Base-by-base conservation (phyloP, 2,888 invertebrate genomes). In the Drosophila quasianomalipes region DNA sequence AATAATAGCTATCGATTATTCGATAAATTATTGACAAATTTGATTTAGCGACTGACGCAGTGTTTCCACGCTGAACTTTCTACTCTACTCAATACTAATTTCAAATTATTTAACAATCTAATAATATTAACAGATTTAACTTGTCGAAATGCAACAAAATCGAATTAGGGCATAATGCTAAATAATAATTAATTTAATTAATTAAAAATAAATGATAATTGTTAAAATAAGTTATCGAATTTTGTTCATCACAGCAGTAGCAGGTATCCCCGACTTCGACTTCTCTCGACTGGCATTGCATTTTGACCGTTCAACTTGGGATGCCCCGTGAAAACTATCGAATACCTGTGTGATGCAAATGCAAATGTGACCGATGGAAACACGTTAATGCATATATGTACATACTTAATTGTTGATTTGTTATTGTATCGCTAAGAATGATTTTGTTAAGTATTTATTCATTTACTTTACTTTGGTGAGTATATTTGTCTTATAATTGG, bases 1-100 rank as follows among this genome's bases (percentile, higher is more conserved):
- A 76, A 81, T 87, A 62, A 76, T 31, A 72, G 39, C 41, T 79
- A 79, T 82, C 82, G 82, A 83, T 41, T 73, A 71, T 39, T 74
- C 74, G 82, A 78, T 82, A 61, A 16, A 16, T 37, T 26, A 22
- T 22, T 51, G 4, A 33, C 26, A 6, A 22, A 7, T 28, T 19
- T 3, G 3, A n/a, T 22, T 39, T 22, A 2, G 22, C 16, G 28
- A 37, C 35, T 33, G 10, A 22, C 12, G 51, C 47, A 33, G 16
- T 39, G 22, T 62, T 62, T 53, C 26, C 41, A 62, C 52, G 3
- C 10, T 41, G 9, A 58, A 30, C 12, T n/a, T 30, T 30, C 2
- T 14, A 19, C 10, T 52, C 16, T 4, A 9, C 26, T 16, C 16
- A 26, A 16, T 47, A 26, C 22, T 9, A n/a, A 5, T n/a, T 41